A percentile compares a stretch with the other conserved stretches of the same genome.
These are phyloP conservation scores for Hylaea fasciaria DNA, from an alignment of 2,888 invertebrate genomes.

Conservation along the genomic window DNA sequence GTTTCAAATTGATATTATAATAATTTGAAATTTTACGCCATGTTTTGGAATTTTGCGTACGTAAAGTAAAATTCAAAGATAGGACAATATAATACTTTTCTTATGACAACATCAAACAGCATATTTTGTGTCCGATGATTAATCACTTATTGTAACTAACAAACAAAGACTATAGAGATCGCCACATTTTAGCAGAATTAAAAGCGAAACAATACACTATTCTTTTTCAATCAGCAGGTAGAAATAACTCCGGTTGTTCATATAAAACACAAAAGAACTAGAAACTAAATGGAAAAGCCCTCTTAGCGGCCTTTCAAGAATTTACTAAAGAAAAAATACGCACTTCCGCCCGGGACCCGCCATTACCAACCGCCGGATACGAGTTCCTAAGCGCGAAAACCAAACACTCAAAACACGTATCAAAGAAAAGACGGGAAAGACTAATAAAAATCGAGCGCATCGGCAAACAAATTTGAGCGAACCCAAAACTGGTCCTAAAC, in stretches of 20 bases:
- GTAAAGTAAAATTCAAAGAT: no score
- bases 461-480: constrained; percentile 62
- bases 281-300: constrained; percentile 24
- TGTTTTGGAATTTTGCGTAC: no score
- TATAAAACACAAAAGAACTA: constrained; percentile 25
- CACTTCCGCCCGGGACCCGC: constrained; percentile 4
- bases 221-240: constrained; percentile 4
- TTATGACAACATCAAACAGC: background rate
- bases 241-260: constrained; percentile 8
- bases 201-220: constrained; percentile 14
- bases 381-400: constrained; percentile 30
- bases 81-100: no score
- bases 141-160: background rate
- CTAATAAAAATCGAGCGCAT: constrained; percentile 56
- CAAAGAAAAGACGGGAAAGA: constrained; percentile 43
- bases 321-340: constrained; percentile 6
- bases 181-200: background rate
- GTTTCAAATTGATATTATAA: no score
- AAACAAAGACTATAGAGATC: background rate
- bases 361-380: constrained; percentile 26
- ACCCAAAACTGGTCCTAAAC: constrained; percentile 63
- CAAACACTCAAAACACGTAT: constrained; percentile 36
- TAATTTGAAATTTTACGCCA: no score
- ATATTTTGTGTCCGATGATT: background rate
- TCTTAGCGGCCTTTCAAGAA: constrained; percentile 13